Base-by-base conservation (phyloP, 2,113 vertebrate genomes). In the Laterallus jamaicensis region DNA sequence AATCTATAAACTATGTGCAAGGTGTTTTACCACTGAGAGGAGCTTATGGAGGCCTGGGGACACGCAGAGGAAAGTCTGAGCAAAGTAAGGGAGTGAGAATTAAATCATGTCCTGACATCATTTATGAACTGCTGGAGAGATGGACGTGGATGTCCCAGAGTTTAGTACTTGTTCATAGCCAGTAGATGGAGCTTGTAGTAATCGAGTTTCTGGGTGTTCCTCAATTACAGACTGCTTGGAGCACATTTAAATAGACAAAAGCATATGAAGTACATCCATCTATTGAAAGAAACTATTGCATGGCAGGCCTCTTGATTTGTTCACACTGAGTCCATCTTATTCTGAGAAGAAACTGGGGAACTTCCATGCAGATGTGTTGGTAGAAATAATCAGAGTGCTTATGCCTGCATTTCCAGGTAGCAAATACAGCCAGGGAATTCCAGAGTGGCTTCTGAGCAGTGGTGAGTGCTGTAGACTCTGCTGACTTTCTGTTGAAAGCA, bases 121-220 rank as follows among this genome's bases (percentile, higher is more conserved):
- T 62, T 87, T 64, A 49, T n/a, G 75, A 86, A 71, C 26, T 17
- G 62, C 82, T 55, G 78, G n/a, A 49, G 49, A 25, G 56, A 52
- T 44, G 86, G 90, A 77, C 44, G 44, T 31, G 39, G 90, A 47
- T 70, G 52, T 49, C 59, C 56, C 86, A 28, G 37, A 68, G 95
- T 68, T 84, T 55, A 73, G n/a, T 85, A 5, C 86, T 59, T 20
- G 4, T 12, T 40, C 60, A 14, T n/a, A 93, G 90, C 89, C 95
- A 96, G 96, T 58, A 97, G 96, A 94, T 98, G 96, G 95, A 97
- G 96, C 95, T 96, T 97, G 97, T 80, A 87, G 90, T 88, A 97
- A 82, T 59, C 49, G 86, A 88, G 88, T 91, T 94, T 66, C 49
- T 58, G 44, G n/a, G 52, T 55, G 31, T 86, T 80, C 69, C 64